These are phyloP conservation scores for Incurvaria masculella DNA, from an alignment of 2,888 invertebrate species.

Conservation along the genomic window DNA sequence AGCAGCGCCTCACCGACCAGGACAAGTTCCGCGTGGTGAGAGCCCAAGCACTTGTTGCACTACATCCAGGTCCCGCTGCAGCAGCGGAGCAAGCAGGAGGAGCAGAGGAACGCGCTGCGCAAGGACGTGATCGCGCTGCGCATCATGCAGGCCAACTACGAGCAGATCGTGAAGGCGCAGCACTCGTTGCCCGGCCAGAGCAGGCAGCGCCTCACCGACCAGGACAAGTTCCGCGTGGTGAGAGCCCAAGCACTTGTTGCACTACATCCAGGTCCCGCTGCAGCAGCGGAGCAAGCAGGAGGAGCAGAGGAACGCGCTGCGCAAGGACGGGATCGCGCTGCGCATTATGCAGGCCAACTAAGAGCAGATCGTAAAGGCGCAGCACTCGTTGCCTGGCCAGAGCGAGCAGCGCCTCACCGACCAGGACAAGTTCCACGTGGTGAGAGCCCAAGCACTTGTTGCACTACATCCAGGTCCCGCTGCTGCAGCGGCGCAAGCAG, in stretches of 20 bases:
- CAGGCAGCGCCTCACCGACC: constrained; percentile 87
- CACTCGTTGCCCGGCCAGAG: constrained; percentile 87
- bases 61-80: constrained; percentile 89
- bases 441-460: constrained; percentile 89
- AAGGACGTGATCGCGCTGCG: constrained; percentile 92
- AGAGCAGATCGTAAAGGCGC: constrained; percentile 96
- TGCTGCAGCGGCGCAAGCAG: constrained; percentile 89
- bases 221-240: constrained; percentile 96
- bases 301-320: constrained; percentile 85
- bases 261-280: constrained; percentile 87
- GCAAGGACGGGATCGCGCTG: constrained; percentile 90
- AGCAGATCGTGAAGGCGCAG: constrained; percentile 94
- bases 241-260: constrained; percentile 88
- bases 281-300: constrained; percentile 93
- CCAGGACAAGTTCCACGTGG: constrained; percentile 95
- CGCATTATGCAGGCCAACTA: constrained; percentile 95
- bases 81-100: constrained; percentile 91
- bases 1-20: constrained; percentile 89
- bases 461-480: constrained; percentile 88
- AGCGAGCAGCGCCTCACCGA: constrained; percentile 88
- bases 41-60: constrained; percentile 89
- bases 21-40: constrained; percentile 94
- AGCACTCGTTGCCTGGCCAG: constrained; percentile 87
- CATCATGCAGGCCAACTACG: constrained; percentile 94
- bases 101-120: constrained; percentile 84